Evolutionary conservation across 2,797 vertebrate genomes (phyloP), one percentile per base, ranked within the genome.

Genomic region (Manis pentadactyla): DNA sequence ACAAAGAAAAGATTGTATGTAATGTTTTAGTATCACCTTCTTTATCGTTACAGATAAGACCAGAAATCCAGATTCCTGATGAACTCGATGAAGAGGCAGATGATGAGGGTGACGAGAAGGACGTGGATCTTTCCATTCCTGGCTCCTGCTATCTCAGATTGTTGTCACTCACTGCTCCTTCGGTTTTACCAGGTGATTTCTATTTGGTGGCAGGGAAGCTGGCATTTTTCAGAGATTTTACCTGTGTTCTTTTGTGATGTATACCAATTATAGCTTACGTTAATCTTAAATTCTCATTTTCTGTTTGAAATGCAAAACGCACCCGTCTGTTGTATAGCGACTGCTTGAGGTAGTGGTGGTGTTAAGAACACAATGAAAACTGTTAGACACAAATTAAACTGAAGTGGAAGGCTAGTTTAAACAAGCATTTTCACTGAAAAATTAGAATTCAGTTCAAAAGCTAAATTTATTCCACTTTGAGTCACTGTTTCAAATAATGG

Each of bases 101-200:
- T 12, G 98, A 98, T 27, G 98, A 99, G 4, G 98, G 98, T 17
- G 98, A 99, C 3, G 98, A 99, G 42, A 98, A 98, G 39, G 98
- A 99, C 19, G 78, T 98, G 69, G 99, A 99, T 98, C 98, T 99
- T 8, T 99, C 98, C 19, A 94, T 99, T 74, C 99, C 99, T 0
- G 99, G 99, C 23, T 97, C 98, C 53, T 99, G 99, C 2, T 99
- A 99, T 93, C 97, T 99, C 84, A 99, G 99, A 94, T 98, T 99
- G 11, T 92, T 99, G 97, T 96, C 95, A 81, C 98, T 99, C 84
- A 99, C 98, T 0, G 90, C 98, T 4, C 15, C 89, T 46, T 81
- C 98, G 21, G 99, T 99, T 95, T 98, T 99, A 77, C 98, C 99
- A 99, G 99, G 99, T 99, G 98, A 89, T 90, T 75, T 81, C 31